A percentile compares a stretch with the other conserved stretches of the same genome.
Evolutionary conservation across 2,113 vertebrate genomes (phyloP).

Genomic region (Triplophysa rosa): DNA sequence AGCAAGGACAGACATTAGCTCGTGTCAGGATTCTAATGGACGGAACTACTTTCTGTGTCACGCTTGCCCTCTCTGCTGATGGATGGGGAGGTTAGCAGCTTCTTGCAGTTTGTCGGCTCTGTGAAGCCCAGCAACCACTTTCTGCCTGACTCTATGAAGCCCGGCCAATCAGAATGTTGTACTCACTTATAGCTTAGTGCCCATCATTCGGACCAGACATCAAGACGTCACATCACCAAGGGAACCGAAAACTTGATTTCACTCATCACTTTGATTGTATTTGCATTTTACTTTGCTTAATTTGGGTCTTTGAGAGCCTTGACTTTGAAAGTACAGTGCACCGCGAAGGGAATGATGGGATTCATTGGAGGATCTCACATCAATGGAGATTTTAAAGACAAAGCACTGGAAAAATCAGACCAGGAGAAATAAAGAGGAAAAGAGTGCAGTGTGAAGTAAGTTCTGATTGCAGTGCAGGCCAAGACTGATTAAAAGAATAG

Average conservation of each 20-base stretch:
- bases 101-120: conserved; percentile 47
- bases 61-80: conserved; percentile 62
- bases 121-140: conserved; percentile 34
- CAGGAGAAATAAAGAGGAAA: background rate
- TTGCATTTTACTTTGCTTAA: conserved; percentile 35
- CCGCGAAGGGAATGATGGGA: conserved; percentile 7
- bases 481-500: conserved; percentile 43
- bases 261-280: conserved; percentile 35
- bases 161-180: conserved; percentile 21
- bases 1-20: conserved; percentile 55
- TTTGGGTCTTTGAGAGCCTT: conserved; percentile 29
- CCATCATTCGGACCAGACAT: conserved; percentile 26
- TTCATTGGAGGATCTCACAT: background rate
- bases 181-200: conserved; percentile 3
- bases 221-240: conserved; percentile 24
- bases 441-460: background rate
- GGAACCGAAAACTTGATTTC: conserved; percentile 21
- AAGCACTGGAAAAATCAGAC: conserved; percentile 17
- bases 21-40: conserved; percentile 65
- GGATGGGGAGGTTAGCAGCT: conserved; percentile 61
- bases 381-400: conserved; percentile 19
- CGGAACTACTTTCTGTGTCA: conserved; percentile 65
- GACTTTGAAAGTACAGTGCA: background rate
- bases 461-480: conserved; percentile 38
- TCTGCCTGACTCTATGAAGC: background rate